A percentile compares a stretch with the other conserved stretches of the same genome.
These are phyloP conservation scores for Crotalus viridis DNA, from an alignment of 2,113 vertebrate species.

Conservation along the genomic window DNA sequence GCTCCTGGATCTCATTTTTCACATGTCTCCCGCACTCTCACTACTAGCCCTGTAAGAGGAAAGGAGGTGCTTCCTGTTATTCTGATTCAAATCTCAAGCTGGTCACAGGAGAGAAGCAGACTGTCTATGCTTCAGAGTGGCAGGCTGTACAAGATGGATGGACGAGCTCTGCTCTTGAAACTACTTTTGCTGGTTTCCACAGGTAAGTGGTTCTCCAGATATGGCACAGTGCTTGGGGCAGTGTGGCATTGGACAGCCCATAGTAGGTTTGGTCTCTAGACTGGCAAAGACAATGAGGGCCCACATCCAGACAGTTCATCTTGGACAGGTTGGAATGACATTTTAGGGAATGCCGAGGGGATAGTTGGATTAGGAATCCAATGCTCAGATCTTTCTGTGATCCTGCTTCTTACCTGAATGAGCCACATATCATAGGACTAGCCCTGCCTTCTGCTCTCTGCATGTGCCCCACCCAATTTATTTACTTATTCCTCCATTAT, in stretches of 20 bases:
- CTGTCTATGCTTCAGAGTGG: background rate
- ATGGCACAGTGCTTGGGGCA: no score
- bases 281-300: background rate
- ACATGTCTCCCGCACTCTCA: constrained; percentile 64
- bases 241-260: background rate
- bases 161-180: constrained; percentile 23
- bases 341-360: background rate
- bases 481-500: background rate
- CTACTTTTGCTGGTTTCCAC: constrained; percentile 51
- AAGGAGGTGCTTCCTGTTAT: constrained; percentile 73
- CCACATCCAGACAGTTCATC: background rate
- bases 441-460: background rate
- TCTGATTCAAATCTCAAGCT: constrained; percentile 63
- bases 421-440: background rate
- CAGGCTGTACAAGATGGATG: constrained; percentile 14
- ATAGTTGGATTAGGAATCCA: background rate
- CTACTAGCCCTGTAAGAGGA: constrained; percentile 68
- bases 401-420: background rate
- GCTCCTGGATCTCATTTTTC: constrained; percentile 66
- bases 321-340: background rate
- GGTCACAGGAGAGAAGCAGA: constrained; percentile 56
- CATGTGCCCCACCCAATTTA: background rate
- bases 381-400: no score
- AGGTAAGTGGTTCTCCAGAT: constrained; percentile 42
- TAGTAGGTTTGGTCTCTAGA: background rate